Conservation (phyloP, 64 coral and sea anemone species). For the Stichodactyla mertensii region DNA sequence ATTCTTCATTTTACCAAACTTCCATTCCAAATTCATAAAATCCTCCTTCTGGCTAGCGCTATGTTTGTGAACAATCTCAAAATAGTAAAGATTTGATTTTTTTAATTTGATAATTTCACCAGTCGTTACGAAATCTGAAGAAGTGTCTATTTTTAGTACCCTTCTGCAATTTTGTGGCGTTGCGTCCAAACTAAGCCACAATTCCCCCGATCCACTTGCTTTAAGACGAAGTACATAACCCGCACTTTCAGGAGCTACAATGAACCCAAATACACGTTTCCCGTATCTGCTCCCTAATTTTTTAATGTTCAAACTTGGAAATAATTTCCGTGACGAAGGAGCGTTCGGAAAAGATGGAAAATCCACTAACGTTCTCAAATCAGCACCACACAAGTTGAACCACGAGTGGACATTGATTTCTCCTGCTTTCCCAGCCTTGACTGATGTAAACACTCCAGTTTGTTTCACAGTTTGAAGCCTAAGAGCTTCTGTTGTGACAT, state of each 20-base stretch:
- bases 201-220: slow-evolving; percentile 2
- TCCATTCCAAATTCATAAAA: not conserved
- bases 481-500: not conserved
- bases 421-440: not conserved
- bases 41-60: not conserved
- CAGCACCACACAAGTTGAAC: slow-evolving; percentile 9
- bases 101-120: not conserved
- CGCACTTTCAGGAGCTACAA: not conserved
- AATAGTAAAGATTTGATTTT: slow-evolving; percentile 11
- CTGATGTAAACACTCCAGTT: slow-evolving; percentile 2
- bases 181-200: slow-evolving; percentile 3
- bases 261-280: slow-evolving; percentile 26
- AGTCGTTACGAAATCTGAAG: not conserved
- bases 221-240: not conserved
- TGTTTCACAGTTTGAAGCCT: not conserved
- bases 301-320: not conserved
- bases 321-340: not conserved
- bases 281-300: not conserved
- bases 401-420: slow-evolving; percentile 12
- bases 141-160: not conserved
- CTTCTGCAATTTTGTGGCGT: not conserved
- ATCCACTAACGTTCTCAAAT: not conserved
- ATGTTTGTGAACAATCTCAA: slow-evolving; percentile 26
- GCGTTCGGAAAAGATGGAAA: slow-evolving; percentile 16
- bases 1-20: not conserved